These are phyloP conservation scores for Poeciliopsis presidionis DNA, from an alignment of 2,797 vertebrate species.

Conservation along the genomic window DNA sequence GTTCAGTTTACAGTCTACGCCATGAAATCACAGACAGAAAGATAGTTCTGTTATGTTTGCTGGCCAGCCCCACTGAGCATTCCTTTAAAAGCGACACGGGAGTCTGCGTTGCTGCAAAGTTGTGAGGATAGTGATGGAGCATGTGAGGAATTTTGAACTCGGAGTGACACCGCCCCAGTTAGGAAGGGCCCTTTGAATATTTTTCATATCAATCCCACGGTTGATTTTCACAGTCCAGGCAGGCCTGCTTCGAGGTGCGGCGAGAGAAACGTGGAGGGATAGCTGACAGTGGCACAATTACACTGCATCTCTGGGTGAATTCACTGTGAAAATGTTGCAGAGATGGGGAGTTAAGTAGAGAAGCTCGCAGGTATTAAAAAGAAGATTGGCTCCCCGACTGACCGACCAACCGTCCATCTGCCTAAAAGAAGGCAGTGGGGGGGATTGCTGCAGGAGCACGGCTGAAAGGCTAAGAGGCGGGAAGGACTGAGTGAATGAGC, in stretches of 20 bases:
- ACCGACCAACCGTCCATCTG: conserved; percentile 1
- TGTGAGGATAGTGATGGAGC: conserved; percentile 24
- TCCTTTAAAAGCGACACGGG: conserved; percentile 9
- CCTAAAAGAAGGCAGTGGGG: conserved; percentile 13
- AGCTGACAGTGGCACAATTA: conserved; percentile 70
- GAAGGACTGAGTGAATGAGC: conserved; percentile 57
- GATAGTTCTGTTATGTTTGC: conserved; percentile 7
- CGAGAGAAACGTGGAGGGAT: conserved; percentile 39
- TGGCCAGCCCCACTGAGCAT: not conserved
- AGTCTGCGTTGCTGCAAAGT: conserved; percentile 18
- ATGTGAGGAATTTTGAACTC: conserved; percentile 41
- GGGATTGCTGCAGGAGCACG: conserved; percentile 43
- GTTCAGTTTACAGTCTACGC: conserved; percentile 13
- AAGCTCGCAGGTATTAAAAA: conserved; percentile 15
- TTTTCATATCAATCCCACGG: conserved; percentile 27
- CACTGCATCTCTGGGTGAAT: conserved; percentile 78
- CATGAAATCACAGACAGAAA: conserved; percentile 9
- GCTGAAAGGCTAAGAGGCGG: conserved; percentile 63
- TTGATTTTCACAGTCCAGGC: conserved; percentile 33
- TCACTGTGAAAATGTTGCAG: conserved; percentile 68
- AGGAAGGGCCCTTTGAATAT: conserved; percentile 35
- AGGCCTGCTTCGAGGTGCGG: conserved; percentile 43
- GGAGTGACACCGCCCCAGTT: conserved; percentile 25
- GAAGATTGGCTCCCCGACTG: conserved; percentile 12
- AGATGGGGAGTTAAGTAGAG: conserved; percentile 30